Percentiles rank a stretch among this genome's conserved stretches.
Conservation (phyloP, 2,113 vertebrate species). For the Corapipo altera region DNA sequence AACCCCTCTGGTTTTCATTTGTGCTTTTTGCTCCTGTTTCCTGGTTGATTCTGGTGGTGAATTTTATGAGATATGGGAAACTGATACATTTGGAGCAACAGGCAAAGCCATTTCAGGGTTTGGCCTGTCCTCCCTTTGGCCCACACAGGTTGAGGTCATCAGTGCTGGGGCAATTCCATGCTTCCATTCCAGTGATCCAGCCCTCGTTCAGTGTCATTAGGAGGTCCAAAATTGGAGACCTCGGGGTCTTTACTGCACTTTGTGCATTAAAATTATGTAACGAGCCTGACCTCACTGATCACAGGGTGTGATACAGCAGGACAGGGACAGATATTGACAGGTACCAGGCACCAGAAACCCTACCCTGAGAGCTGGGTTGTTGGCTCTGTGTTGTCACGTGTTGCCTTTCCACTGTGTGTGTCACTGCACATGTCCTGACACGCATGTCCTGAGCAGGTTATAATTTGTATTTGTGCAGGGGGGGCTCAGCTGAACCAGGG, state of each 20-base stretch:
- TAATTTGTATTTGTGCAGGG: fast-evolving
- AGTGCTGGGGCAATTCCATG: background rate
- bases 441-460: fast-evolving
- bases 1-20: background rate
- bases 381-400: background rate
- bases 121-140: background rate
- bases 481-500: background rate
- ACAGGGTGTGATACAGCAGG: background rate
- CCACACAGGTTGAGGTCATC: background rate
- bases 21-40: background rate
- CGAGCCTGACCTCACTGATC: background rate
- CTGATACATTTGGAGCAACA: fast-evolving
- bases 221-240: background rate
- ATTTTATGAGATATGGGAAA: background rate
- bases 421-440: fast-evolving
- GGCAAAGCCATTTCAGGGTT: background rate
- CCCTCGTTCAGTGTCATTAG: background rate
- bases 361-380: background rate
- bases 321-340: conserved; percentile 16
- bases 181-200: background rate
- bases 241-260: background rate
- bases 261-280: conserved; percentile 51
- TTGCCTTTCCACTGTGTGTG: background rate
- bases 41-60: background rate
- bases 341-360: background rate